Base-by-base conservation (phyloP, 2,113 vertebrate species). In the Oncorhynchus kisutch region DNA sequence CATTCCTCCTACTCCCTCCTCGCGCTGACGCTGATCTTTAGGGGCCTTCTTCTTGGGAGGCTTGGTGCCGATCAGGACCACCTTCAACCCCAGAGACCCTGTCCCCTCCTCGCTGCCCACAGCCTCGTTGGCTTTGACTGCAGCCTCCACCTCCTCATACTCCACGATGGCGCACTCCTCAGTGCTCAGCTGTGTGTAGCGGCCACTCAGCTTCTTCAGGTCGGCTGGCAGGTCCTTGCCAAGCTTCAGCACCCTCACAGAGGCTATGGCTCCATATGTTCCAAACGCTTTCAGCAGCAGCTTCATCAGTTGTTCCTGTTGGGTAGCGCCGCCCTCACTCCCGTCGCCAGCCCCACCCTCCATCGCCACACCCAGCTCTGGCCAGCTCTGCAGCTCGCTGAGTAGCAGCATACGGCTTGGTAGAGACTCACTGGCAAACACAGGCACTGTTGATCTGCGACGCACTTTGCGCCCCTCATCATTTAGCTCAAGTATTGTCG, bases 121-220 rank as follows among this genome's bases (percentile, higher is more conserved):
- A 5, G 93, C 94, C 31, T 97, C 95, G 0, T 98, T 96, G 74
- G 98, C 98, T 73, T 73, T 95, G 2, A 98, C 78, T 0, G 98
- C 97, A 0, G 96, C 96, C 16, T 97, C 97, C 48, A 99, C 95
- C 85, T 99, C 97, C 89, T 99, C 98, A 2, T 97, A 99, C 82
- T 99, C 97, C 68, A 99, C 90, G 1, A 99, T 95, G 78, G 96
- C 97, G 1, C 98, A 99, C 70, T 97, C 95, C 59, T 97, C 95
- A 0, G 91, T 91, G 74, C 95, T 95, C 8, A 99, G 90, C 72
- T 98, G 98, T 7, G 85, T 81, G 81, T 99, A 99, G 11, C 92
- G 93, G 48, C 88, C 93, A 51, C 97, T 96, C 85, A 99, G 90
- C 84, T 94, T 94, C 89, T 95, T 97, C 84, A 99, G 90, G 71